Conservation (phyloP, 2,797 vertebrate genomes). For the Spinibarbus caldwelli region DNA sequence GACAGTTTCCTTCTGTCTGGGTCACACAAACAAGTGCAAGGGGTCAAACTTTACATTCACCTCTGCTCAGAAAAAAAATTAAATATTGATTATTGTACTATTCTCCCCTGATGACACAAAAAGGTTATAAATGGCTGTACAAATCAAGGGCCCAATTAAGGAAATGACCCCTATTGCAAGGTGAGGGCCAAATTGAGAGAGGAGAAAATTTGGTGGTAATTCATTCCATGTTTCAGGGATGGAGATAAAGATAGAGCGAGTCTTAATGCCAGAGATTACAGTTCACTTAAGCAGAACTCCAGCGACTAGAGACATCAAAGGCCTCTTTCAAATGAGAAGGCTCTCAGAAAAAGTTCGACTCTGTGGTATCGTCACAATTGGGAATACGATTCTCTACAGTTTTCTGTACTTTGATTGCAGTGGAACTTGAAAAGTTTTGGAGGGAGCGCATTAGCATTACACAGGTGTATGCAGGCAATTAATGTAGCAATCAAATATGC, state of each 20-base stretch:
- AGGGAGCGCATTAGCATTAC: slow-evolving; percentile 27
- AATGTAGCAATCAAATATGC: slow-evolving; percentile 28
- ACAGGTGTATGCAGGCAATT: slow-evolving; percentile 28
- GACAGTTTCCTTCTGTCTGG: slow-evolving; percentile 33
- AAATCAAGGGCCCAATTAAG: slow-evolving; percentile 61
- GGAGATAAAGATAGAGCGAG: slow-evolving; percentile 58
- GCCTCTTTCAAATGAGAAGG: slow-evolving; percentile 46
- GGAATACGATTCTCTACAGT: slow-evolving; percentile 42
- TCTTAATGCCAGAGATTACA: slow-evolving; percentile 59
- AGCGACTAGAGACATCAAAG: slow-evolving; percentile 61
- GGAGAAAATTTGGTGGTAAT: slow-evolving; percentile 55
- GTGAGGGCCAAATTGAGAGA: slow-evolving; percentile 53
- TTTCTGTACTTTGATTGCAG: slow-evolving; percentile 53
- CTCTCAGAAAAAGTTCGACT: slow-evolving; percentile 54
- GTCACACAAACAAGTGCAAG: slow-evolving; percentile 56
- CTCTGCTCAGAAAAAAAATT: slow-evolving; percentile 49
- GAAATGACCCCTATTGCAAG: slow-evolving; percentile 58
- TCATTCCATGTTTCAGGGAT: slow-evolving; percentile 56
- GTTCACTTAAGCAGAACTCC: slow-evolving; percentile 63
- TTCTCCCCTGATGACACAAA: slow-evolving; percentile 49
- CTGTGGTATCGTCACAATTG: slow-evolving; percentile 31
- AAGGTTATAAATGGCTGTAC: slow-evolving; percentile 57
- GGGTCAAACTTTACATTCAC: slow-evolving; percentile 51
- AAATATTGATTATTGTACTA: slow-evolving; percentile 60
- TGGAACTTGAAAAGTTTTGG: slow-evolving; percentile 42